Evolutionary conservation across 2,888 invertebrate genomes (phyloP), one percentile per base, ranked within the genome.

Genomic region (Cheilosia scutellata): DNA sequence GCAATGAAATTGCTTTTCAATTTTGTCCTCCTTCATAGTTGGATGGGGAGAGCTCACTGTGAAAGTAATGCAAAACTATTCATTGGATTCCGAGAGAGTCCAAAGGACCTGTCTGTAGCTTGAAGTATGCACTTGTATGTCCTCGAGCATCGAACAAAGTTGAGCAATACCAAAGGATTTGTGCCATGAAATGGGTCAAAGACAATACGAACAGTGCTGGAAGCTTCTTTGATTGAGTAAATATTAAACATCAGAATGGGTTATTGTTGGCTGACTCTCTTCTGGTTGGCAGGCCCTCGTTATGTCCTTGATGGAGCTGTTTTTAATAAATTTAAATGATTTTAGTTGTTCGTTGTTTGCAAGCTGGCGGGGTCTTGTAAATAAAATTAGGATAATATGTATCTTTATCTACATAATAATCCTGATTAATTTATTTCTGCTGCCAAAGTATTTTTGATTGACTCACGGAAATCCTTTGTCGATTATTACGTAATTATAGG

Each of bases 1-100:
- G 58, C 51, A 44, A 55, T 62, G 42, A 40, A 75, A 75, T 77
- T 68, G 51, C 68, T 62, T 42, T 13, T 44, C 55, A 7, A 16
- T 68, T 62, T 25, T 60, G 47, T 47, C 13, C 11, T 16, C 20
- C 13, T 25, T n/a, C n/a, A 16, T 4, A 13, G 27, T 37, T 11
- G 4, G 7, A 16, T 47, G n/a, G 33, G 20, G 11, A n/a, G 27
- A 44, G 49, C 16, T 7, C 71, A 53, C 31, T 29, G 27, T 31
- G 51, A 82, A 68, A 66, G 63, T 71, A 77, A 82, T 82, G 77
- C 53, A 78, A 72, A 82, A 72, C 82, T 82, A 82, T 82, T 82
- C 82, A 82, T 72, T 78, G 71, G 53, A 82, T 68, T 66, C 65
- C 58, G 25, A 71, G 57, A 71, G 57, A 49, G 66, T 80, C 68